A percentile compares a stretch with the other conserved stretches of the same genome.
phyloP scores from a whole-genome alignment of 2,888 invertebrate species.

The Abscondita cerata region DNA sequence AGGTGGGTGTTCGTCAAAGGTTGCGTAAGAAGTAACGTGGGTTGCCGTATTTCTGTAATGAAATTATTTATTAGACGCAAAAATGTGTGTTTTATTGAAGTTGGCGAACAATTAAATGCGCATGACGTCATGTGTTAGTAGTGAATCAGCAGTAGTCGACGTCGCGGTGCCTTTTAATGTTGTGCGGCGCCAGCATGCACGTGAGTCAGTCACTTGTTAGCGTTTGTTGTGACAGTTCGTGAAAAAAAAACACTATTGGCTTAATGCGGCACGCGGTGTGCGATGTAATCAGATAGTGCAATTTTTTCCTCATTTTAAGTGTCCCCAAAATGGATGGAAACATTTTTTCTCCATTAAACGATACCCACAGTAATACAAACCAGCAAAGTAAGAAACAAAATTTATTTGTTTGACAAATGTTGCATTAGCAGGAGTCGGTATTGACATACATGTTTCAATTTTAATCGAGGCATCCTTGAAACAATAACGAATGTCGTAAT shows the following conservation, averaged over 20 bases:
- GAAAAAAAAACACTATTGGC: neutral
- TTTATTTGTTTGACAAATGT: too few species aligned
- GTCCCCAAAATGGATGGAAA: constrained; percentile 18
- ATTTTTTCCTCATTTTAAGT: neutral
- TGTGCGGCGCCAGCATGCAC: constrained; percentile 27
- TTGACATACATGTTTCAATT: too few species aligned
- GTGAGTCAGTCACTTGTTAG: constrained; percentile 37
- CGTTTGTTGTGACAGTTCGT: constrained; percentile 17
- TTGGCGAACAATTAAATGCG: constrained; percentile 10
- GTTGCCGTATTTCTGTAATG: too few species aligned
- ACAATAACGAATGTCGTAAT: too few species aligned
- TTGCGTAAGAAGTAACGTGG: too few species aligned
- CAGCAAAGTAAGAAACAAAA: constrained; percentile 20
- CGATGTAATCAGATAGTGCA: neutral
- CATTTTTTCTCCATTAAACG: constrained; percentile 11
- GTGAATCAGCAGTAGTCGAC: constrained; percentile 38
- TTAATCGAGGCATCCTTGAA: too few species aligned
- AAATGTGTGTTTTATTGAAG: too few species aligned
- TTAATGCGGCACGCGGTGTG: neutral
- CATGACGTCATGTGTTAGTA: constrained; percentile 36
- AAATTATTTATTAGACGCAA: neutral
- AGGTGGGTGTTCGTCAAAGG: too few species aligned
- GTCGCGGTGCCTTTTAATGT: constrained; percentile 30
- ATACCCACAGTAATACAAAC: constrained; percentile 20
- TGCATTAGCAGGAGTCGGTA: too few species aligned